Evolutionary conservation across 1,140 invertebrate genomes (phyloP).

Genomic region (Triops cancriformis): DNA sequence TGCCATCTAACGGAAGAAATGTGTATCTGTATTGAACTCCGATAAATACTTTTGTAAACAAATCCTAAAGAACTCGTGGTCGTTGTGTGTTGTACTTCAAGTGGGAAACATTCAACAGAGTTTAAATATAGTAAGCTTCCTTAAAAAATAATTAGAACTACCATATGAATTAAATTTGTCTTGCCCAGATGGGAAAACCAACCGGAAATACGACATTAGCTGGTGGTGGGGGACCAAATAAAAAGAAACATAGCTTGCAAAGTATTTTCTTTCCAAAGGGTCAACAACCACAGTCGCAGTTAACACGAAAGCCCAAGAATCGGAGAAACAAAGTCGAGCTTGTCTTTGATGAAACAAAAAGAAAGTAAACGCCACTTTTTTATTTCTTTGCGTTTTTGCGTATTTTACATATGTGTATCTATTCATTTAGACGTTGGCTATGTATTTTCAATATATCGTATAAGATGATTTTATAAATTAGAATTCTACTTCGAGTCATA

Average conservation of each 20-base stretch:
- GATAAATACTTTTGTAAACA: no score
- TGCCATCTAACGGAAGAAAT: no score
- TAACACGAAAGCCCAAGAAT: constrained; percentile 20
- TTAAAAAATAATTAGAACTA: not conserved
- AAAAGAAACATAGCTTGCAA: not conserved
- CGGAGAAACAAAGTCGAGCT: constrained; percentile 21
- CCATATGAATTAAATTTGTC: not conserved
- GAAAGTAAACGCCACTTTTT: constrained; percentile 17
- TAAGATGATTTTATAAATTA: no score
- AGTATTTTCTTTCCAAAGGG: not conserved
- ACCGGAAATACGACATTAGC: not conserved
- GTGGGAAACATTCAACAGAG: no score
- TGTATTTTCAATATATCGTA: no score
- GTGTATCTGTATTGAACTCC: no score
- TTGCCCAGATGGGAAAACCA: not conserved
- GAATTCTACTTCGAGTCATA: no score
- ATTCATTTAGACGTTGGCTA: no score
- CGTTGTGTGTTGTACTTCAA: no score
- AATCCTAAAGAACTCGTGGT: no score
- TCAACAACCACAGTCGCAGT: not conserved
- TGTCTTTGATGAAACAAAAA: constrained; percentile 21
- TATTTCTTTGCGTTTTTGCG: not conserved
- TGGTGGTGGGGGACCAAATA: not conserved
- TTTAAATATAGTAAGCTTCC: no score
- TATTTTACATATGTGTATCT: not conserved